Conservation (phyloP, 2,888 invertebrate species). For the Diloba caeruleocephala region DNA sequence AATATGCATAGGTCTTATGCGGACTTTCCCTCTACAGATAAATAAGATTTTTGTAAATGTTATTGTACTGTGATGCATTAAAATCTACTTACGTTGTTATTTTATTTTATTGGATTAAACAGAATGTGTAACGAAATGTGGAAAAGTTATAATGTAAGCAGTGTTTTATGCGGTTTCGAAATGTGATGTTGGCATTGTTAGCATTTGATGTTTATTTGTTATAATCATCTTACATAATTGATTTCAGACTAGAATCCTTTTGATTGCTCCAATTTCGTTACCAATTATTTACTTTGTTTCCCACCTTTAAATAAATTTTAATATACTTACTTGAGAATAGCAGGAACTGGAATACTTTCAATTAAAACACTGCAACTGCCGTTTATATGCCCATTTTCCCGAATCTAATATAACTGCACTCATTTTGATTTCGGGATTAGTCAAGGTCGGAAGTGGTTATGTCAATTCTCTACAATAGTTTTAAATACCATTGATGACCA, state of each 20-base stretch:
- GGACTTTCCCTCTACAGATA: slow-evolving; percentile 25
- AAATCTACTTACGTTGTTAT: slow-evolving; percentile 68
- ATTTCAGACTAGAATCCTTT: slow-evolving; percentile 13
- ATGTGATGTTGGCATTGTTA: slow-evolving; percentile 1
- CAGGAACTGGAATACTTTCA: slow-evolving; percentile 2
- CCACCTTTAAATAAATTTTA: slow-evolving; percentile 40
- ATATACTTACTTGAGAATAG: neutral
- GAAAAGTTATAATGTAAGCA: slow-evolving; percentile 21
- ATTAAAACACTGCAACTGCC: slow-evolving; percentile 19
- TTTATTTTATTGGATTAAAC: slow-evolving; percentile 33
- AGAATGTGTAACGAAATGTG: slow-evolving; percentile 46
- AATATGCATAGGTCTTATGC: too few relatives aligned
- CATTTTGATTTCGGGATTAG: slow-evolving; percentile 19
- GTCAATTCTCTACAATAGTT: slow-evolving; percentile 54
- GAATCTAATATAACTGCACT: slow-evolving; percentile 7
- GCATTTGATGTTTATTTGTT: slow-evolving; percentile 30
- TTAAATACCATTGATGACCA: slow-evolving; percentile 44
- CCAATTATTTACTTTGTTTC: slow-evolving; percentile 30
- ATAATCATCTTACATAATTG: slow-evolving; percentile 7
- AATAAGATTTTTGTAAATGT: slow-evolving; percentile 53
- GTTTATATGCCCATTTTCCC: slow-evolving; percentile 25
- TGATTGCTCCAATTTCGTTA: slow-evolving; percentile 29
- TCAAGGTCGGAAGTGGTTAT: slow-evolving; percentile 35
- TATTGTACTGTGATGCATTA: slow-evolving; percentile 70
- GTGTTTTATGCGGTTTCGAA: slow-evolving; percentile 16